phyloP scores from a whole-genome alignment of 2,888 invertebrate species.

The Shargacucullia verbasci region DNA sequence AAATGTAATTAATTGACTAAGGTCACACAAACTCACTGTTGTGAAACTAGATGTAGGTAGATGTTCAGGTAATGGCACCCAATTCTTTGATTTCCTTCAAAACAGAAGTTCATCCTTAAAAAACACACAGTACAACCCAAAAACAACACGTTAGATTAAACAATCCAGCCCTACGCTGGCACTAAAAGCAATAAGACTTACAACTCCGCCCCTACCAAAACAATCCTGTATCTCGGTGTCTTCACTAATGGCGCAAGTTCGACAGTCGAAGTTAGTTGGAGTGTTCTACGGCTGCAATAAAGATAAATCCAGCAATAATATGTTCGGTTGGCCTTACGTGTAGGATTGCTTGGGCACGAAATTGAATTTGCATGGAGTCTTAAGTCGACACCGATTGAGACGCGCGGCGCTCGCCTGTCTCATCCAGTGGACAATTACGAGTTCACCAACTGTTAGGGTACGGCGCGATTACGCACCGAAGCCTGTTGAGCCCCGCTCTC shows the following conservation, averaged over 20 bases:
- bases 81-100: conserved; percentile 4
- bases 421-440: conserved; percentile 80
- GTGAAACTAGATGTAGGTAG: too few species aligned
- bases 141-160: conserved; percentile 84
- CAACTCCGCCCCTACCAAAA: conserved; percentile 87
- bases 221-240: conserved; percentile 88
- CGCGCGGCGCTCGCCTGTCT: conserved; percentile 71
- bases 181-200: conserved; percentile 89
- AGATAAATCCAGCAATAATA: conserved; percentile 89
- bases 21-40: too few species aligned
- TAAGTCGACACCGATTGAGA: conserved; percentile 85
- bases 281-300: conserved; percentile 88
- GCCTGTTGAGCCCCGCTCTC: conserved; percentile 67
- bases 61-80: background rate
- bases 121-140: conserved; percentile 62
- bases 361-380: conserved; percentile 89
- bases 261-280: conserved; percentile 88
- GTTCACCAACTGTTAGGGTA: conserved; percentile 74
- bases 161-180: conserved; percentile 81
- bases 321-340: conserved; percentile 87
- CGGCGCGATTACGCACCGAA: conserved; percentile 72
- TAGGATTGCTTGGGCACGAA: conserved; percentile 86
- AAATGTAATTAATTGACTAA: too few species aligned
- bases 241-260: conserved; percentile 89
- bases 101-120: conserved; percentile 34